Evolutionary conservation across 2,113 vertebrate genomes (phyloP).

Genomic region (Gymnocephalus cernua): DNA sequence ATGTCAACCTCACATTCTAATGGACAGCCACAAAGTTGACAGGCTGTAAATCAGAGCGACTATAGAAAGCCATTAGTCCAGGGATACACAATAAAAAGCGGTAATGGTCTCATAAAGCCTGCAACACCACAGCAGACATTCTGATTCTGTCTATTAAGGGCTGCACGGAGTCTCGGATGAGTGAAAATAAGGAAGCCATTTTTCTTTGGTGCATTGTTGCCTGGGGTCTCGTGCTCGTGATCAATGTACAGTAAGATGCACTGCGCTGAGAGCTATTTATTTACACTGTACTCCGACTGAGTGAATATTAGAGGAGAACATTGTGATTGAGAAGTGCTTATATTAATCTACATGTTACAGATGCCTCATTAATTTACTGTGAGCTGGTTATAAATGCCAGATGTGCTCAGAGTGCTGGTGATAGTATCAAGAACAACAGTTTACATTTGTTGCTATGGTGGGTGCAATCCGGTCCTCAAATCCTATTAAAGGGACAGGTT

Average conservation of each 20-base stretch:
- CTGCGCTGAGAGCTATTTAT: constrained; percentile 68
- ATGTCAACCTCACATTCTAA: constrained; percentile 80
- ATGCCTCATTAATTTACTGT: constrained; percentile 72
- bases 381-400: constrained; percentile 61
- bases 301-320: constrained; percentile 66
- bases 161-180: constrained; percentile 69
- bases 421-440: constrained; percentile 34
- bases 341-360: constrained; percentile 64
- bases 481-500: constrained; percentile 5
- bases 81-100: constrained; percentile 82
- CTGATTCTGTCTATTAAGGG: constrained; percentile 81
- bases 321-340: constrained; percentile 68
- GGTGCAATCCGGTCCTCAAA: constrained; percentile 11
- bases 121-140: constrained; percentile 79
- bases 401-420: constrained; percentile 50
- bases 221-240: constrained; percentile 71
- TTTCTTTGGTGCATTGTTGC: constrained; percentile 74
- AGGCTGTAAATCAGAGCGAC: constrained; percentile 79
- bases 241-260: constrained; percentile 74
- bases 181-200: constrained; percentile 75
- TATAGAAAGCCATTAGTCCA: constrained; percentile 83
- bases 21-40: constrained; percentile 80
- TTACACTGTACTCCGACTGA: constrained; percentile 66
- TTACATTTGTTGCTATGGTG: constrained; percentile 40
- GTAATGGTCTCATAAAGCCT: constrained; percentile 84